Evolutionary conservation across 1,140 invertebrate genomes (phyloP).

Genomic region (Eriosoma lanigerum): DNA sequence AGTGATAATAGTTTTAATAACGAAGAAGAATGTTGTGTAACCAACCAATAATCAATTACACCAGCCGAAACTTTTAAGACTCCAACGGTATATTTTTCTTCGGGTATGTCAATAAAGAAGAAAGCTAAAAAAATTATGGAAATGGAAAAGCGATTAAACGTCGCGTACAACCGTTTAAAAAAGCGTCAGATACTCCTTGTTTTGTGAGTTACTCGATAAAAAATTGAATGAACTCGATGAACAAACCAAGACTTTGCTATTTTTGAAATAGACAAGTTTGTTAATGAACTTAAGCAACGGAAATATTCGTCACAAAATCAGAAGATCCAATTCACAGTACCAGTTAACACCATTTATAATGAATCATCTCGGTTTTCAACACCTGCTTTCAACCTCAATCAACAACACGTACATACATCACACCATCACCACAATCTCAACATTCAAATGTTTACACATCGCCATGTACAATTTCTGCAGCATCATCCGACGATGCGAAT

Average conservation of each 20-base stretch:
- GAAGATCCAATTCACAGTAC: background rate
- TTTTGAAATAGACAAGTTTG: slow-evolving; percentile 10
- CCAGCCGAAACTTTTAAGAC: too few species aligned
- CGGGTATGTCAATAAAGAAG: too few species aligned
- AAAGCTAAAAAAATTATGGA: too few species aligned
- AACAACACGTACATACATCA: background rate
- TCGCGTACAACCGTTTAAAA: background rate
- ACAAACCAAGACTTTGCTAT: slow-evolving; percentile 6
- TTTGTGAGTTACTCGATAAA: background rate
- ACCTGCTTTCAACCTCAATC: background rate
- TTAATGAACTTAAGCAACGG: background rate
- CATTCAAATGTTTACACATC: background rate
- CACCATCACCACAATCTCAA: background rate
- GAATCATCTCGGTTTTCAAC: background rate
- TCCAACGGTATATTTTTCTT: too few species aligned
- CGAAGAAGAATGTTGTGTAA: too few species aligned
- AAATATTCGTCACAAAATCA: background rate
- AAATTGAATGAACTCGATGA: slow-evolving; percentile 18
- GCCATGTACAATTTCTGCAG: background rate
- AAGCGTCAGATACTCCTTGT: background rate
- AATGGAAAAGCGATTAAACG: too few species aligned
- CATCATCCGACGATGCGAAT: background rate
- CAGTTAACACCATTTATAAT: background rate
- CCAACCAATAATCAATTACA: too few species aligned
- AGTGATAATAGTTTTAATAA: too few species aligned